Base-by-base conservation (phyloP, 64 coral and sea anemone genomes). In the Montipora capricornis region DNA sequence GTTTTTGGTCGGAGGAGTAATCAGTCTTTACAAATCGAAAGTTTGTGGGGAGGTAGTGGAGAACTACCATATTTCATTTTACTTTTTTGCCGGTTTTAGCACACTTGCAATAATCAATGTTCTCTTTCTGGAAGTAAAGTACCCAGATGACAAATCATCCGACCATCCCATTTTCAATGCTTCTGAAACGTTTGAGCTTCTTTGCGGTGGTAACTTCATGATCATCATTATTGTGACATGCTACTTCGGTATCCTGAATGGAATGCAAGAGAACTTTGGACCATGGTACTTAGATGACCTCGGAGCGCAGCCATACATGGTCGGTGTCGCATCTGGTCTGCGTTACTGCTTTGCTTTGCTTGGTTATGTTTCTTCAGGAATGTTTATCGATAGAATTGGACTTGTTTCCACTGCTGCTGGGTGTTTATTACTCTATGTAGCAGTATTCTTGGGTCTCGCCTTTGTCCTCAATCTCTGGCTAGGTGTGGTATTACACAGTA, bases 31-130 rank as follows among this genome's bases (percentile, higher is more conserved):
- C 51, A 19, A 68, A 29, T 89, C 79, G 26, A 47, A 83, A 50
- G 68, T 94, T 14, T 94, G 92, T 16, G 92, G 92, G 14, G 78
- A 94, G 88, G 48, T 48, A 7, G 81, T 83, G 9, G 83, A 89
- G 62, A 76, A 89, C 50, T 94, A 94, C 44, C 37, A 89, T n/a
- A 83, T 94, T 76, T 82, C 81, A 11, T 94, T 94, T n/a, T 94
- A 94, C 82, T 94, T 89, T 50, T 94, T 94, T 49, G 79, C 87
- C 49, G 92, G 92, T 4, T 94, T 94, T 61, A 94, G 76, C 20
- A 69, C 81, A 5, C 78, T 94, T 4, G 64, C 78, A 20, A 59
- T 94, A 5, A 1, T 94, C 9, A 89, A 49, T 60, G 49, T 71
- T 15, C 49, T 83, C 20, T 80, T 89, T 19, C 13, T 94, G 13